Conservation (phyloP, 2,797 vertebrate genomes). For the Acrocephalus scirpaceus region DNA sequence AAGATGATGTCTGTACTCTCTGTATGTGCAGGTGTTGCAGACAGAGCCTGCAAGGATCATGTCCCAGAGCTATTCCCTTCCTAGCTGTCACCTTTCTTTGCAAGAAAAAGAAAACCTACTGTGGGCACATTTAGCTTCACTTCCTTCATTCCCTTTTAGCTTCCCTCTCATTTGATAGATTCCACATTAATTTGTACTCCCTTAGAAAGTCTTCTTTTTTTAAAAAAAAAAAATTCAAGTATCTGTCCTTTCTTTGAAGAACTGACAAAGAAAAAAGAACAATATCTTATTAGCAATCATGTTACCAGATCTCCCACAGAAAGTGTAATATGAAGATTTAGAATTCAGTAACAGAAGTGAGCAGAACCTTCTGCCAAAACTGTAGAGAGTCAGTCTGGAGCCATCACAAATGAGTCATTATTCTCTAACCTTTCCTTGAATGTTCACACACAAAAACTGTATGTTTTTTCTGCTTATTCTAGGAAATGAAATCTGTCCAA, state of each 20-base stretch:
- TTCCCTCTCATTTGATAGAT: background rate
- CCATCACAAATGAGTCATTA: slow-evolving; percentile 15
- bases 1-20: slow-evolving; percentile 26
- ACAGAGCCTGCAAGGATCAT: slow-evolving; percentile 33
- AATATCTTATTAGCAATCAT: slow-evolving; percentile 30
- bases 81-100: slow-evolving; percentile 31
- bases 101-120: slow-evolving; percentile 33
- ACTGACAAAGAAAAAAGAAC: slow-evolving; percentile 14
- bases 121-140: background rate
- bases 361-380: slow-evolving; percentile 20
- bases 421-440: background rate
- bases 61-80: slow-evolving; percentile 46
- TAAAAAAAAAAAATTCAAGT: background rate
- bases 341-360: background rate
- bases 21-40: slow-evolving; percentile 11
- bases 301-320: background rate
- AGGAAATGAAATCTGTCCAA: background rate
- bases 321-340: background rate
- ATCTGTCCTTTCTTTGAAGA: background rate
- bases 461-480: background rate
- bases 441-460: background rate
- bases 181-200: slow-evolving; percentile 3
- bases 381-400: background rate
- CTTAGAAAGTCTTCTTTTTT: background rate
- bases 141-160: background rate